phyloP scores from a whole-genome alignment of 2,888 invertebrate species.

The Leptopterna dolabrata region DNA sequence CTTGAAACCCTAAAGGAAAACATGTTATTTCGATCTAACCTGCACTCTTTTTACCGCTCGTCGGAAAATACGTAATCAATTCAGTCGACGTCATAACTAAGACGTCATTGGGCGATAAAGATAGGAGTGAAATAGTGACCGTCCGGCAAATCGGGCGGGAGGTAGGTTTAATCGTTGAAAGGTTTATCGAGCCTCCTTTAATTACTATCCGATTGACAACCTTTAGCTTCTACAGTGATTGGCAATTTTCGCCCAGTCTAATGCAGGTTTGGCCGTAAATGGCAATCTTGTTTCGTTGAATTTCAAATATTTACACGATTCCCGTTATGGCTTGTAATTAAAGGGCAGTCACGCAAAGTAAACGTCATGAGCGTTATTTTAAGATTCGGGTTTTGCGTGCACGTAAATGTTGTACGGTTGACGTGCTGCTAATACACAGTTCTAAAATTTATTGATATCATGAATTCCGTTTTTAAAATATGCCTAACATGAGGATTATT shows the following conservation, averaged over 20 bases:
- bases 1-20: not conserved
- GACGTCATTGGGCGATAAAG: not conserved
- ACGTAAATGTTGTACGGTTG: too few species aligned
- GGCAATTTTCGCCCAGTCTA: not conserved
- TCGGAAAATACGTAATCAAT: not conserved
- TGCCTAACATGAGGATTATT: too few species aligned
- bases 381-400: not conserved
- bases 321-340: not conserved
- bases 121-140: not conserved
- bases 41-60: not conserved
- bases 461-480: too few species aligned
- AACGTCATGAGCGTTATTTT: not conserved
- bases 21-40: not conserved
- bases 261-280: not conserved
- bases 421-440: too few species aligned
- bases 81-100: not conserved
- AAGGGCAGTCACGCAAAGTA: not conserved
- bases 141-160: too few species aligned
- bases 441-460: too few species aligned
- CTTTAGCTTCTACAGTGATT: not conserved
- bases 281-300: not conserved
- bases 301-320: not conserved
- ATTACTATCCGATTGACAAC: not conserved
- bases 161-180: too few species aligned
- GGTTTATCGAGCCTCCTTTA: not conserved